Percentiles rank a stretch among this genome's conserved stretches.
phyloP scores from a whole-genome alignment of 2,113 vertebrate species.

The Coptodon rendalli region DNA sequence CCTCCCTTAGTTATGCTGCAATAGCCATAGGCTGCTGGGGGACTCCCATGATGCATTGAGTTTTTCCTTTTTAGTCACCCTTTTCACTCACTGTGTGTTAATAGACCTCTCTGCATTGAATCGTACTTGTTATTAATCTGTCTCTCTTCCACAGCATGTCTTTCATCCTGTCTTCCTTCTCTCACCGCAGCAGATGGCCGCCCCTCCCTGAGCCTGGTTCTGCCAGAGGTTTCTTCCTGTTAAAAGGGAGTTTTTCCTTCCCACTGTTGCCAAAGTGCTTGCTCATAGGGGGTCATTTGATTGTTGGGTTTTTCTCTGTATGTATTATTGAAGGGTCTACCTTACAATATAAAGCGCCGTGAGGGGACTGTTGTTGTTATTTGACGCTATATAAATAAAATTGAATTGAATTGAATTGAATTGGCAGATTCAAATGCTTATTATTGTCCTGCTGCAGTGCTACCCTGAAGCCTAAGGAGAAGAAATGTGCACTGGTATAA shows the following conservation, averaged over 20 bases:
- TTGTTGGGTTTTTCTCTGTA: no score
- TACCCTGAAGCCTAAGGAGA: not conserved
- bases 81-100: not conserved
- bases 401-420: rapidly evolving
- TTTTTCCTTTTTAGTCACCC: not conserved
- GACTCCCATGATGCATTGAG: not conserved
- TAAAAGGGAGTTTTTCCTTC: no score
- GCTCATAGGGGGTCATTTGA: no score
- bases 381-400: no score
- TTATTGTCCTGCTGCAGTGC: slow-evolving; percentile 43
- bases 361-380: no score
- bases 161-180: not conserved
- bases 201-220: not conserved
- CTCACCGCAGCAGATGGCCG: not conserved
- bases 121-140: not conserved
- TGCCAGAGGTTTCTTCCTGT: not conserved
- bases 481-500: not conserved
- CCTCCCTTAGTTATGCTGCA: not conserved
- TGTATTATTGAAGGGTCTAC: no score
- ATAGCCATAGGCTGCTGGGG: not conserved
- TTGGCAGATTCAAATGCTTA: slow-evolving; percentile 57
- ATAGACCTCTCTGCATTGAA: not conserved
- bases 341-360: no score
- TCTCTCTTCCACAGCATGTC: not conserved
- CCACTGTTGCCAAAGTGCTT: no score